phyloP scores from a whole-genome alignment of 1,140 invertebrate species.

The Drosophila ironensis region DNA sequence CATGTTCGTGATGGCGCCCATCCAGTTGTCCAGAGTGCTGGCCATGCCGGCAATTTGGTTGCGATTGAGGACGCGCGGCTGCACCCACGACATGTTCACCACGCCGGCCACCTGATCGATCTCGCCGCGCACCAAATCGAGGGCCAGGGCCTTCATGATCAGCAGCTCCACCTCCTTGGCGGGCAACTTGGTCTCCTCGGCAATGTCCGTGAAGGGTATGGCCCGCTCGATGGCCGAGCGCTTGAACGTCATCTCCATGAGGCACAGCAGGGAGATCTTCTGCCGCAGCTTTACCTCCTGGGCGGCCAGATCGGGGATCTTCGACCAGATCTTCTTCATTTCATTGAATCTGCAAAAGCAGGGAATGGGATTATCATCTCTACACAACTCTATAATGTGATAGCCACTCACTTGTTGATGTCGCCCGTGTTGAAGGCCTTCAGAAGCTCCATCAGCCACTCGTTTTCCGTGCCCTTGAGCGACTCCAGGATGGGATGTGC shows the following conservation, averaged over 20 bases:
- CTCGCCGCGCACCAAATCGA: conserved; percentile 95
- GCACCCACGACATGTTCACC: conserved; percentile 94
- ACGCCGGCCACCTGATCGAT: conserved; percentile 95
- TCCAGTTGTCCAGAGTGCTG: conserved; percentile 90
- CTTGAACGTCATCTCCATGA: conserved; percentile 97
- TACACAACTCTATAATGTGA: too few relatives aligned
- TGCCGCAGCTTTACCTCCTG: conserved; percentile 92
- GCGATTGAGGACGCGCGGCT: conserved; percentile 93
- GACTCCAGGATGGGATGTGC: conserved; percentile 96
- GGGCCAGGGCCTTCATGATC: conserved; percentile 99
- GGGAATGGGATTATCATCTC: background rate
- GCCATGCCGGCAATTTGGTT: conserved; percentile 90
- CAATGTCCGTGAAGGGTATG: conserved; percentile 95
- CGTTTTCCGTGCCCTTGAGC: conserved; percentile 90
- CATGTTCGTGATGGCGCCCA: conserved; percentile 91
- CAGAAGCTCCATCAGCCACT: conserved; percentile 95
- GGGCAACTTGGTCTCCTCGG: conserved; percentile 91
- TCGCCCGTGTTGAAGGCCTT: conserved; percentile 97
- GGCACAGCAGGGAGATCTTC: conserved; percentile 96
- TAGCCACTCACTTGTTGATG: conserved; percentile 85
- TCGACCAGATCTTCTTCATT: conserved; percentile 90
- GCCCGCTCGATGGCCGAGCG: conserved; percentile 88
- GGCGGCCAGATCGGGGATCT: conserved; percentile 92
- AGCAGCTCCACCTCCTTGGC: conserved; percentile 95
- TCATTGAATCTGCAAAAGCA: conserved; percentile 87